Evolutionary conservation across 2,888 invertebrate genomes (phyloP), one percentile per base, ranked within the genome.

Genomic region (Timandra comae): DNA sequence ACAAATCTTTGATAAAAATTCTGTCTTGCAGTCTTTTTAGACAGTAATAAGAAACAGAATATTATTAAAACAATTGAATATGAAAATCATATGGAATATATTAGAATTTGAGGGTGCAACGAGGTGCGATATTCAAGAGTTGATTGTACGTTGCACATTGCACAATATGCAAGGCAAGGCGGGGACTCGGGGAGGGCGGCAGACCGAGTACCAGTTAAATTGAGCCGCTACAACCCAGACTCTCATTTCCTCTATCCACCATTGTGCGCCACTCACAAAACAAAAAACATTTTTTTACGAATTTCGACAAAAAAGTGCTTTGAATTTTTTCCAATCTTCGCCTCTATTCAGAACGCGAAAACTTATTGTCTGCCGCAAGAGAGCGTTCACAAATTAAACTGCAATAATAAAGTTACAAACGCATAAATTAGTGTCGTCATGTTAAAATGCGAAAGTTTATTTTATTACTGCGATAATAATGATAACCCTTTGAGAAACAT

Each of bases 261-360:
- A 84, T 84, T 84, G 84, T 84, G 65, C 70, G 65, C 73, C 70
- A 72, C 71, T 78, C 79, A 82, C 82, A 84, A 85, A 82, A 81
- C 82, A 81, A 81, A 84, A 82, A 49, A 9, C 79, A 82, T 79
- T 81, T 81, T 78, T 81, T 74, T 76, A 75, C 72, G 70, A 80
- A 81, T 80, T 82, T 77, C 77, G 65, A 80, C 81, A 77, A 81
- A 81, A 38, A 81, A 80, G 68, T 68, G 75, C 79, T 82, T 80
- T 80, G 80, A 81, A 80, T 78, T 79, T 75, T 79, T 81, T 75
- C 80, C 81, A 82, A 84, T 84, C 78, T 81, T 78, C 76, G 75
- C 75, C 63, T 78, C 78, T 63, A 77, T 82, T 82, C 80, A 76
- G 63, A 61, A 65, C 66, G 71, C 68, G 67, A 65, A 76, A 76